Evolutionary conservation across 2,888 invertebrate genomes (phyloP), one percentile per base, ranked within the genome.

Genomic region (Protonemura montana): DNA sequence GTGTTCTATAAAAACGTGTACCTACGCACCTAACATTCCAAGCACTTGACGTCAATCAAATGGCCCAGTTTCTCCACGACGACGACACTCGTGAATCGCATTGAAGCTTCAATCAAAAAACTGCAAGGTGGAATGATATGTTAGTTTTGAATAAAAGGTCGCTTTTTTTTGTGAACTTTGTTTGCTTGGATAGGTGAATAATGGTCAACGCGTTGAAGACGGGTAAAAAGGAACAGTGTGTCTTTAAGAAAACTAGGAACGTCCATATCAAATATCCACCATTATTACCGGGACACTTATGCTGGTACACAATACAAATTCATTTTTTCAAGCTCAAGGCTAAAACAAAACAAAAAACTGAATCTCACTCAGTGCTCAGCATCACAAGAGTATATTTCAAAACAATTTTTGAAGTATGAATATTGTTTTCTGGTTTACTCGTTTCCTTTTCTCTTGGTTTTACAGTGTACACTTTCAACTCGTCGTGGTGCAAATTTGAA

Each of bases 81-180:
- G 26, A 26, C 26, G 28, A 59, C 10, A 78, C 27, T 10, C 78
- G 28, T 27, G 78, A 7, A 78, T 10, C 59, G n/a, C 78, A 25
- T 27, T 27, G 13, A 28, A 26, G 78, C 78, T 78, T 78, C n/a
- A 27, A 78, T 26, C 78, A 78, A 78, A 78, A 78, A 26, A 28
- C 27, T 78, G 78, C 78, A 78, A 78, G 78, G 16, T 78, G 13
- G 78, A 78, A 78, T 78, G 78, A 78, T 78, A 7, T 26, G 26
- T 25, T 78, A n/a, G 78, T 78, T 78, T 27, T 78, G 3, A 26
- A 59, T 59, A 59, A 10, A 59, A 59, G 59, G 21, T 59, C 59
- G 59, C 21, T 41, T 41, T 59, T 21, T 59, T 3, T 59, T 21
- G 59, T 59, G 3, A 59, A 10, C 3, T n/a, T n/a, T n/a, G 35